Evolutionary conservation across 2,113 vertebrate genomes (phyloP).

Genomic region (Microcebus jonahi): DNA sequence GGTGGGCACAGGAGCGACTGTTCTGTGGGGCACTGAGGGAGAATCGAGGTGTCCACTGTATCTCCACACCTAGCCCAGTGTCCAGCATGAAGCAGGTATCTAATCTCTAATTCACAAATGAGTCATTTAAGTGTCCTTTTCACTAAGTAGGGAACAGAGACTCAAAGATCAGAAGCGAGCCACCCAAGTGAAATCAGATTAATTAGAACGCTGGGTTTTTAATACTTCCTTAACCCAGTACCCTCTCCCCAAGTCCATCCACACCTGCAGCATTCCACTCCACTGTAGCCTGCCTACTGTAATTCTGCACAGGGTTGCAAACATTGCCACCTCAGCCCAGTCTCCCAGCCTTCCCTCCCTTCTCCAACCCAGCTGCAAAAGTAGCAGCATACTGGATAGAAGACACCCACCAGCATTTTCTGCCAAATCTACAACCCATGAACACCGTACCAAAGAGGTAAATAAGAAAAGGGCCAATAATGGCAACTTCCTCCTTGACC

Average conservation of each 20-base stretch:
- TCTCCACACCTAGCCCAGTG: not conserved
- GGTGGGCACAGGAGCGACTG: not conserved
- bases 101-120: not conserved
- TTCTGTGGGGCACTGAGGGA: not conserved
- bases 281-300: not conserved
- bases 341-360: not conserved
- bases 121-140: not conserved
- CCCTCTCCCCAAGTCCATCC: too few species aligned
- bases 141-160: not conserved
- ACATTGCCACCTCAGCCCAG: not conserved
- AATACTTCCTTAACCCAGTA: not conserved
- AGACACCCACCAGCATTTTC: not conserved
- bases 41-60: not conserved
- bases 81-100: not conserved
- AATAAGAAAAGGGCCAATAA: not conserved
- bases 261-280: accelerated
- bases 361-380: not conserved
- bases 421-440: not conserved
- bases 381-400: not conserved
- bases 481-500: not conserved
- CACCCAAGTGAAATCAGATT: not conserved
- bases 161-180: not conserved
- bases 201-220: not conserved
- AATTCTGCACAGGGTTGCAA: not conserved
- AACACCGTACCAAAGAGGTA: not conserved